Evolutionary conservation across 2,888 invertebrate genomes (phyloP), one percentile per base, ranked within the genome.

Genomic region (Marasmarcha lunaedactyla): DNA sequence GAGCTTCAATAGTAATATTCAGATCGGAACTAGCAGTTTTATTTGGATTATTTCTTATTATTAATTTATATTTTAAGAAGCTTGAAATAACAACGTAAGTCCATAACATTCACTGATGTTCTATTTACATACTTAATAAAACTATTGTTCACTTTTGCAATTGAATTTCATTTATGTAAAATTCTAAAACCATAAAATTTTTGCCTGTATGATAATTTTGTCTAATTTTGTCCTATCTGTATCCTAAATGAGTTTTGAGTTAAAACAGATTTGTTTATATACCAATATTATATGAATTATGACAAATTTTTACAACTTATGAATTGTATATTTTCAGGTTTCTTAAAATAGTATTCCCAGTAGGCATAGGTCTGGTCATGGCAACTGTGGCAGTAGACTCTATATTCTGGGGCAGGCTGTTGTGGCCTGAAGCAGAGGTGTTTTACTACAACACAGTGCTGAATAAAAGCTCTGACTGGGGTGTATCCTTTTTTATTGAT

Each of bases 341-440:
- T 43, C 56, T 94, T 9, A 90, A 89, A 78, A 87, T 89, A 55
- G 88, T 87, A 3, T 55, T 92, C 49, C 93, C 93, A 26, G 87
- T 90, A 27, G 94, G 91, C 14, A 52, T 90, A 34, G 77, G 84
- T 26, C 85, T 90, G 57, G 70, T 94, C 54, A 84, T 84, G 4
- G 57, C 92, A 4, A 94, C 97, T 0, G 85, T 97, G 33, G 63
- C 85, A 5, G 85, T 98, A 33, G 99, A 99, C 74, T 96, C 98
- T 0, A 85, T 93, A 54, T 95, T 98, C 71, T 99, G 99, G 99
- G 87, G 87, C 42, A 86, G 95, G 39, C 65, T 89, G 35, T 58
- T 97, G 14, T 99, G 99, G 98, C 98, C 99, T 0, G 99, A 99
- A 84, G 97, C 94, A 10, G 95, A 97, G 83, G 98, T 99, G 1